Evolutionary conservation across 1,140 invertebrate genomes (phyloP).

Genomic region (Coptotermes formosanus): DNA sequence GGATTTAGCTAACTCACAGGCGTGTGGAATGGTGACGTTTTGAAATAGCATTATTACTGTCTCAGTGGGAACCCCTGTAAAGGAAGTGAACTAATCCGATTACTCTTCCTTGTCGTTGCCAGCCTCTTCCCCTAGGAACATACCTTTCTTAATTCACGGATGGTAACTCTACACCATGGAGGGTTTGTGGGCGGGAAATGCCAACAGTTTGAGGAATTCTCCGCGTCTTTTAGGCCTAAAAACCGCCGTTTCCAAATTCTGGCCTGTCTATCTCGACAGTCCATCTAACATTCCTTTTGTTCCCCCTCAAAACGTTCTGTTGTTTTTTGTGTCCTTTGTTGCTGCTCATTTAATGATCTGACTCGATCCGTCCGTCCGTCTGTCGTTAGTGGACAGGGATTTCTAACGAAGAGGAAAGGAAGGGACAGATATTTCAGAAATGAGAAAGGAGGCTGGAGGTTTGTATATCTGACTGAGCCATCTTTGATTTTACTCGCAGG

Average conservation of each 20-base stretch:
- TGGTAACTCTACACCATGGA: neutral
- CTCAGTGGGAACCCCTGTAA: no score
- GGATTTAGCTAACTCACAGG: no score
- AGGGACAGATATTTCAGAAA: neutral
- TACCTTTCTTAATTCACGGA: neutral
- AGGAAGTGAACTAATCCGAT: no score
- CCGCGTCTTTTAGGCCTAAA: neutral
- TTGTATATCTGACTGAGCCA: neutral
- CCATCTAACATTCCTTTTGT: neutral
- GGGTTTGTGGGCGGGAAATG: neutral
- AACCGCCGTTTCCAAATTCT: neutral
- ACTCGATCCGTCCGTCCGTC: neutral
- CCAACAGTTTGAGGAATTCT: neutral
- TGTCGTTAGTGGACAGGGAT: slow-evolving; percentile 4
- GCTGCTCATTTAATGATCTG: slow-evolving; percentile 15
- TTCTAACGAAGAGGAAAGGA: neutral
- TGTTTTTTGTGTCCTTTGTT: neutral
- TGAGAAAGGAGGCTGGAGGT: neutral
- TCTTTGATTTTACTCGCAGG: neutral
- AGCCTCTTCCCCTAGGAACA: neutral
- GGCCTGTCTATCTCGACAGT: neutral
- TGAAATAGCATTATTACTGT: no score
- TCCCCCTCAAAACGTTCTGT: neutral
- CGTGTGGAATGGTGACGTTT: no score
- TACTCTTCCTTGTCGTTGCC: no score